A percentile compares a stretch with the other conserved stretches of the same genome.
Conservation (phyloP, 2,113 vertebrate species). For the Microcebus ravelobensis region DNA sequence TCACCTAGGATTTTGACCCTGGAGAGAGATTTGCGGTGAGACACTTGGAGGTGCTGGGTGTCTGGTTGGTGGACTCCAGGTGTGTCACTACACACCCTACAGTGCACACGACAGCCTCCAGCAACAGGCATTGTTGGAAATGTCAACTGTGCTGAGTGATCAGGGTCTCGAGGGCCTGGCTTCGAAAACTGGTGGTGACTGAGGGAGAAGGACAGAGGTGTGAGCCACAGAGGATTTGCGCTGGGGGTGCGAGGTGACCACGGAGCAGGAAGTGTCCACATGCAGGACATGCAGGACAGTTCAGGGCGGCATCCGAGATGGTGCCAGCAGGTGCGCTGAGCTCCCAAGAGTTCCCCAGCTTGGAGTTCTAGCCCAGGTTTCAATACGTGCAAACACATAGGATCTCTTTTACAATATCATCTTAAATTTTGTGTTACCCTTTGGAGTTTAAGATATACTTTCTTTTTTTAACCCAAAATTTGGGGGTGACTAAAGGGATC, state of each 20-base stretch:
- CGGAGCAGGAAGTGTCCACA: rapidly evolving
- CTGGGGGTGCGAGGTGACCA: rapidly evolving
- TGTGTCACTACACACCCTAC: rapidly evolving
- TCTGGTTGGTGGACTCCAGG: neutral
- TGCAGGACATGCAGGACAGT: too few relatives aligned
- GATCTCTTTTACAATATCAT: neutral
- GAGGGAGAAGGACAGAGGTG: rapidly evolving
- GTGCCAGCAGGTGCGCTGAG: neutral
- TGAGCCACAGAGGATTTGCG: rapidly evolving
- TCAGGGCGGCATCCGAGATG: neutral
- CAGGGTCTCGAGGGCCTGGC: rapidly evolving
- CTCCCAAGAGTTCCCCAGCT: neutral
- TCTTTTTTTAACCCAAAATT: neutral
- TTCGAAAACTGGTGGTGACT: neutral
- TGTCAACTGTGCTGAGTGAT: rapidly evolving
- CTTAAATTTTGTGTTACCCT: neutral
- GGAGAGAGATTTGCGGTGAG: rapidly evolving
- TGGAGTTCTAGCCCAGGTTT: too few relatives aligned
- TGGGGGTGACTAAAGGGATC: conserved; percentile 42
- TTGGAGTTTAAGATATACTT: neutral
- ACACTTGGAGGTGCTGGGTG: rapidly evolving
- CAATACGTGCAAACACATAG: neutral
- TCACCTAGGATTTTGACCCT: neutral
- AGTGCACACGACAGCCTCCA: neutral
- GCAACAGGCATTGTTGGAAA: too few relatives aligned